Evolutionary conservation across 1,140 invertebrate genomes (phyloP).

Genomic region (Microplitis mediator): DNA sequence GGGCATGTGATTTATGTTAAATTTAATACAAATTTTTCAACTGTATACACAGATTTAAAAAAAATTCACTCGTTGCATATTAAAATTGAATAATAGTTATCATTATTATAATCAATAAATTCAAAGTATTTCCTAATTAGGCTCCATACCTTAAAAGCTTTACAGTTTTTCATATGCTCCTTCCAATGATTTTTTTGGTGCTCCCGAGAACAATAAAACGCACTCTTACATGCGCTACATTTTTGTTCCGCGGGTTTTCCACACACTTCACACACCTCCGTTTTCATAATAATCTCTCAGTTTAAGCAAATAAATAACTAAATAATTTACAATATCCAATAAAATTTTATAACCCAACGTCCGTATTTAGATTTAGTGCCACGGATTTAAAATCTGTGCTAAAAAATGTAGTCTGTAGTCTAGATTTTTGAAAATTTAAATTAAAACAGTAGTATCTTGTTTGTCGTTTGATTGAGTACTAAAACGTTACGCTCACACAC

Average conservation of each 20-base stretch:
- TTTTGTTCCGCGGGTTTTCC: conserved; percentile 52
- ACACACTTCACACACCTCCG: conserved; percentile 37
- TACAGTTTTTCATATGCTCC: conserved; percentile 69
- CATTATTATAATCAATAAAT: no score
- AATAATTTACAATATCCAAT: no score
- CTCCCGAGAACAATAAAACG: conserved; percentile 74
- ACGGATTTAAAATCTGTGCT: no score
- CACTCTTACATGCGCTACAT: conserved; percentile 72
- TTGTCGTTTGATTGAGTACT: background rate
- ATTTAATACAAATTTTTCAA: no score
- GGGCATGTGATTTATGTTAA: no score
- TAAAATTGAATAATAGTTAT: no score
- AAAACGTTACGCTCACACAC: background rate
- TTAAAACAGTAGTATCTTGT: background rate
- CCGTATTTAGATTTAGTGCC: no score
- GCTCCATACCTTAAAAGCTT: conserved; percentile 60
- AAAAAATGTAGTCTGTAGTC: background rate
- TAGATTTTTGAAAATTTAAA: no score
- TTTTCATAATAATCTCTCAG: background rate
- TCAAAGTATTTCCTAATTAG: background rate
- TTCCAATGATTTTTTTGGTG: conserved; percentile 81
- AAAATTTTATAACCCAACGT: no score
- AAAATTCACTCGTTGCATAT: no score
- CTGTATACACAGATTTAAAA: no score
- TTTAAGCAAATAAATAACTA: no score